phyloP scores from a whole-genome alignment of 2,888 invertebrate species.

The Athalia circularis region DNA sequence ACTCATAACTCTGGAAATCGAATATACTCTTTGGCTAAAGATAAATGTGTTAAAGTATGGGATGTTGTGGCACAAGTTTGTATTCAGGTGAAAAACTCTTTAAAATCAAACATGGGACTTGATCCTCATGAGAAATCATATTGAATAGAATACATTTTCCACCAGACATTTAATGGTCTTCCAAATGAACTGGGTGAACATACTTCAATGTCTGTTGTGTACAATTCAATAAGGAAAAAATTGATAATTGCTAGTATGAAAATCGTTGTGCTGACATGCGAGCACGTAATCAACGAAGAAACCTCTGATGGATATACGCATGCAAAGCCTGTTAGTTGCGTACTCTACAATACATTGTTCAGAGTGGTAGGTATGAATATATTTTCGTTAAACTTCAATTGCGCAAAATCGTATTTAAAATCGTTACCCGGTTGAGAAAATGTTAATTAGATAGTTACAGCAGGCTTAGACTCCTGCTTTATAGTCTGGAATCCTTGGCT shows the following conservation, averaged over 20 bases:
- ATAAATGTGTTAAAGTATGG: constrained; percentile 87
- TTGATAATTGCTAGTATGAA: constrained; percentile 81
- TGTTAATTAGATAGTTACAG: constrained; percentile 79
- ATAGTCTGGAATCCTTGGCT: constrained; percentile 88
- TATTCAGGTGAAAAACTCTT: constrained; percentile 76
- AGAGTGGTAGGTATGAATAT: constrained; percentile 73
- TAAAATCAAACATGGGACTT: background rate
- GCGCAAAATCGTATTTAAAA: background rate
- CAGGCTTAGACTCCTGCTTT: constrained; percentile 87
- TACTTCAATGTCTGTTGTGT: constrained; percentile 78
- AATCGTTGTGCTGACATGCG: constrained; percentile 80
- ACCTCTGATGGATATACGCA: constrained; percentile 86
- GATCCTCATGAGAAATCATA: background rate
- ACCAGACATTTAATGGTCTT: constrained; percentile 81
- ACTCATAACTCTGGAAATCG: constrained; percentile 81
- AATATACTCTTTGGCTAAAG: constrained; percentile 84
- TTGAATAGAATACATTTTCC: constrained; percentile 20
- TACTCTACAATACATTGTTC: constrained; percentile 86
- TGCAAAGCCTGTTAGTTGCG: constrained; percentile 80
- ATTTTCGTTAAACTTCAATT: background rate
- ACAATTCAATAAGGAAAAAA: constrained; percentile 81
- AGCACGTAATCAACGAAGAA: constrained; percentile 80
- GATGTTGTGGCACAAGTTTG: constrained; percentile 81
- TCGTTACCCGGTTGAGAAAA: constrained; percentile 5
- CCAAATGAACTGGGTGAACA: constrained; percentile 80